Evolutionary conservation across 2,113 vertebrate genomes (phyloP).

Genomic region (Genyomyrus donnyi): DNA sequence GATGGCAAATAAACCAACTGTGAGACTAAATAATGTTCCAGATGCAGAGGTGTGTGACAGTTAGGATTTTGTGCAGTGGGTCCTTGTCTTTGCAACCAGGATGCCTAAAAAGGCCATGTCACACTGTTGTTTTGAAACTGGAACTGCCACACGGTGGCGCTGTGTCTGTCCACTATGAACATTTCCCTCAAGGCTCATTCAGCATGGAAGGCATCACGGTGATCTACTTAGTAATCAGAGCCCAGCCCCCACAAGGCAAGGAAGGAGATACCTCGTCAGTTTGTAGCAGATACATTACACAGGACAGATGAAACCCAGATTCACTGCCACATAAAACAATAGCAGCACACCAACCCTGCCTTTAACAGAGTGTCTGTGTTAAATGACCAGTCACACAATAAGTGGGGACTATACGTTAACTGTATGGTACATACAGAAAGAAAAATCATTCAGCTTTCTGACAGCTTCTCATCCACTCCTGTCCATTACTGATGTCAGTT

Average conservation of each 20-base stretch:
- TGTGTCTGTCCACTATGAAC: not conserved
- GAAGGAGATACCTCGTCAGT: constrained; percentile 14
- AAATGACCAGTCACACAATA: not conserved
- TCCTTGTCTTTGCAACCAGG: not conserved
- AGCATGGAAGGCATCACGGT: not conserved
- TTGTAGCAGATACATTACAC: constrained; percentile 16
- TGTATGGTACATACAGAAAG: not conserved
- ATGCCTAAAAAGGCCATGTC: not conserved
- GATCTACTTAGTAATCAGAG: constrained; percentile 8
- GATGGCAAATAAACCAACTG: not conserved
- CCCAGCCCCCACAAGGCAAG: not conserved
- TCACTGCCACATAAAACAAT: constrained; percentile 6
- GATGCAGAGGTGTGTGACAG: not conserved
- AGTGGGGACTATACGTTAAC: not conserved
- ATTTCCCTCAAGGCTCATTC: not conserved
- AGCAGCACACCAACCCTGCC: not conserved
- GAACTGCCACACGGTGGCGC: not conserved
- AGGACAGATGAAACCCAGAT: constrained; percentile 13
- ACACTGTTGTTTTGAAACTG: not conserved
- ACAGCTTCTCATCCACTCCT: not conserved
- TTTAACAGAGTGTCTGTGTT: not conserved
- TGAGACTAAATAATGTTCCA: not conserved
- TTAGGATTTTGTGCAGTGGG: not conserved
- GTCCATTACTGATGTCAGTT: not conserved
- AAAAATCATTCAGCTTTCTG: not conserved